Percentiles rank a stretch among this genome's conserved stretches.
Conservation (phyloP, 2,797 vertebrate genomes). For the Dallia pectoralis region DNA sequence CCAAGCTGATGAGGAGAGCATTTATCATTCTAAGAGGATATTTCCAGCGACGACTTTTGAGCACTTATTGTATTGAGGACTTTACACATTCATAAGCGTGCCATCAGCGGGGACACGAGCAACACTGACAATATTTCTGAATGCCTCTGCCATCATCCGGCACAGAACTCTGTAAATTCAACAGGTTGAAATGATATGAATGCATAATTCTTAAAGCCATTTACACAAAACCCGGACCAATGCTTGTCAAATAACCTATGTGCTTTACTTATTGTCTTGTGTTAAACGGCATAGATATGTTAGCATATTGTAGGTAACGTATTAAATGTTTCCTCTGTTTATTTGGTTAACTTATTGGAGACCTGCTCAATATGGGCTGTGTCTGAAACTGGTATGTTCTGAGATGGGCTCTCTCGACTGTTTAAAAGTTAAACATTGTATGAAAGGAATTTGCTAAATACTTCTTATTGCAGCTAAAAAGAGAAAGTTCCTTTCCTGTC, state of each 20-base stretch:
- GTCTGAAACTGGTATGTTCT: background rate
- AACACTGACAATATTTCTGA: background rate
- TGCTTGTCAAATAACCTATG: background rate
- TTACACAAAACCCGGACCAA: background rate
- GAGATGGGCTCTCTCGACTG: background rate
- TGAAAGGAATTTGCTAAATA: background rate
- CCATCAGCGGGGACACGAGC: background rate
- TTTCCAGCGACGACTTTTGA: background rate
- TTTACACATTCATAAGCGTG: background rate
- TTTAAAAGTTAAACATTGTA: background rate
- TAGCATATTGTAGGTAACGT: background rate
- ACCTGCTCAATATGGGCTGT: background rate
- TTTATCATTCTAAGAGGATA: background rate
- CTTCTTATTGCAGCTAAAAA: background rate
- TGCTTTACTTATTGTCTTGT: slow-evolving; percentile 6
- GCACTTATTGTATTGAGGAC: background rate
- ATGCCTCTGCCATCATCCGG: background rate
- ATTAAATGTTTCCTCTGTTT: background rate
- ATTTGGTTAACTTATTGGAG: background rate
- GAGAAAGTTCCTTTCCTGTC: background rate
- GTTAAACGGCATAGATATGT: background rate
- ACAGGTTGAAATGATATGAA: background rate
- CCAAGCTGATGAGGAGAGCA: background rate
- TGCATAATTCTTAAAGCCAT: background rate
- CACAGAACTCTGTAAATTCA: background rate